Conservation (phyloP, 2,113 vertebrate species). For the Plectropomus leopardus region DNA sequence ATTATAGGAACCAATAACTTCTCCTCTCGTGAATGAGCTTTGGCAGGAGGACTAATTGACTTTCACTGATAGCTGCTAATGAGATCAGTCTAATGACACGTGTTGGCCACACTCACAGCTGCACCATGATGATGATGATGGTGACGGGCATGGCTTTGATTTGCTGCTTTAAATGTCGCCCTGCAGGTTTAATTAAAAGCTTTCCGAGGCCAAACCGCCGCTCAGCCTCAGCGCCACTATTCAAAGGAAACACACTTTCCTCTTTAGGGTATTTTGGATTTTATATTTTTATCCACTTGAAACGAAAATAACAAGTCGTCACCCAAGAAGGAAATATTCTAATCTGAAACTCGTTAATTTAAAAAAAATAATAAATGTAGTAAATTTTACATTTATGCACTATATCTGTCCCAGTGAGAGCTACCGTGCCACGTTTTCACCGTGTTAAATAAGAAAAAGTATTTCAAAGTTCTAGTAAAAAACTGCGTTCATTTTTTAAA, state of each 20-base stretch:
- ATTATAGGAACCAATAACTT: not conserved
- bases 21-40: not conserved
- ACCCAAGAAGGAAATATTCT: too few relatives aligned
- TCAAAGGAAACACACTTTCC: too few relatives aligned
- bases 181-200: constrained; percentile 20
- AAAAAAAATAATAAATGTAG: too few relatives aligned
- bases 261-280: too few relatives aligned
- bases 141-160: constrained; percentile 4
- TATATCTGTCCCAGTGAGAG: not conserved
- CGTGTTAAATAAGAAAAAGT: not conserved
- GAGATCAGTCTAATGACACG: constrained; percentile 35
- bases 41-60: constrained; percentile 33
- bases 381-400: too few relatives aligned
- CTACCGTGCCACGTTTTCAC: not conserved
- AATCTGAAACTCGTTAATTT: too few relatives aligned
- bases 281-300: too few relatives aligned
- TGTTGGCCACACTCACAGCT: constrained; percentile 29
- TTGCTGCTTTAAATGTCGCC: constrained; percentile 7
- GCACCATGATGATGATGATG: not conserved
- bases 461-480: not conserved
- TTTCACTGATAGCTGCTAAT: constrained; percentile 50
- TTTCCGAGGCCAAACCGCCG: too few relatives aligned
- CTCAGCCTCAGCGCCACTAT: too few relatives aligned
- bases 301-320: too few relatives aligned
- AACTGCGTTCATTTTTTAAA: not conserved